Evolutionary conservation across 2,888 invertebrate species (phyloP).

Genomic region (Scaptomyza parva): DNA sequence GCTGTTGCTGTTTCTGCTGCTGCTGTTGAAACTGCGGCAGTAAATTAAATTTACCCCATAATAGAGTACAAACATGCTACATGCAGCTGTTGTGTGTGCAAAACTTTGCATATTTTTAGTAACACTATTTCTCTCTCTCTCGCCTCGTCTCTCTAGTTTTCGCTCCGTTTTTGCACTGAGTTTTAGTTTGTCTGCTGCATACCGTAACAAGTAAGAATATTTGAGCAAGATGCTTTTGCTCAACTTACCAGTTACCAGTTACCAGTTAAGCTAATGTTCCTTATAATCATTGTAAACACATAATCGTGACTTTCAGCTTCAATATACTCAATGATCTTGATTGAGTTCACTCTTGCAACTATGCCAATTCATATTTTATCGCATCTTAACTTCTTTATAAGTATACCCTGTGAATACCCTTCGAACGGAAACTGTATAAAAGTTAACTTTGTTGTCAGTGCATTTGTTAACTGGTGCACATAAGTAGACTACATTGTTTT

Average conservation of each 20-base stretch:
- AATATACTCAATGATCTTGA: background rate
- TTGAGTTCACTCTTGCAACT: too few species aligned
- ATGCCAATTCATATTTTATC: too few species aligned
- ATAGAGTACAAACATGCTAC: slow-evolving; percentile 65
- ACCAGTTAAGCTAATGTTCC: background rate
- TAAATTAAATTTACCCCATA: slow-evolving; percentile 75
- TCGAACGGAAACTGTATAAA: background rate
- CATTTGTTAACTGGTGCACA: slow-evolving; percentile 47
- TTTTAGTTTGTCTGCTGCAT: slow-evolving; percentile 2
- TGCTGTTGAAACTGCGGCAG: slow-evolving; percentile 42
- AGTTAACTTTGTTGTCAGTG: slow-evolving; percentile 46
- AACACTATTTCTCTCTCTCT: slow-evolving; percentile 14
- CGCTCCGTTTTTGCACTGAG: background rate
- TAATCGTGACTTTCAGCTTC: too few species aligned
- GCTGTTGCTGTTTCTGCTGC: slow-evolving; percentile 21
- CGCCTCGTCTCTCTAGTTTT: background rate
- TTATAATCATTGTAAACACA: background rate
- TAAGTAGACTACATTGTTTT: slow-evolving; percentile 53
- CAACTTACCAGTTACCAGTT: background rate
- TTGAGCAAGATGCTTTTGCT: background rate
- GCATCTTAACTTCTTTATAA: background rate
- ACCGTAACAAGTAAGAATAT: background rate
- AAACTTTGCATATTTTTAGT: slow-evolving; percentile 68
- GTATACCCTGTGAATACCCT: background rate
- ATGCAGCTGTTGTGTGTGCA: slow-evolving; percentile 38